Conservation (phyloP, 2,797 vertebrate genomes). For the Aldrovandia affinis region DNA sequence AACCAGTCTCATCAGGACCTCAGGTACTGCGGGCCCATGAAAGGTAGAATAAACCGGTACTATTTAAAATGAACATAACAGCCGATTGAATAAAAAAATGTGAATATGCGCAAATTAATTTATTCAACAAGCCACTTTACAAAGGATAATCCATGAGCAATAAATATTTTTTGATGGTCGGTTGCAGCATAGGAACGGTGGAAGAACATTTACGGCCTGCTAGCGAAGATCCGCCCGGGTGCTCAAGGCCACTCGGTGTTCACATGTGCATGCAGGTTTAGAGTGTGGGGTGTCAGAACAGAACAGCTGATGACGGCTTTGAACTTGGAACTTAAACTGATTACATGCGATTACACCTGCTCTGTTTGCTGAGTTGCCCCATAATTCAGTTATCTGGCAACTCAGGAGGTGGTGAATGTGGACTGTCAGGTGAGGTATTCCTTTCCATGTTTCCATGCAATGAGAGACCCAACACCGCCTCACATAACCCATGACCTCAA, state of each 20-base stretch:
- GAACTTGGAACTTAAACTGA: slow-evolving; percentile 4
- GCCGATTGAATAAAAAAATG: too few species aligned
- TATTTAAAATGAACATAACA: too few species aligned
- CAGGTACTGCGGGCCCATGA: too few species aligned
- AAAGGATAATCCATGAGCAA: too few species aligned
- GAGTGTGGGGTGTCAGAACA: neutral
- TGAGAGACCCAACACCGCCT: neutral
- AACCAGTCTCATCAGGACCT: too few species aligned
- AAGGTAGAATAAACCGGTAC: too few species aligned
- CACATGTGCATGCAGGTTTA: neutral
- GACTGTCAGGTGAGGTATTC: neutral
- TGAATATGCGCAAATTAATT: too few species aligned
- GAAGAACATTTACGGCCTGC: too few species aligned
- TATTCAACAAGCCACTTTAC: too few species aligned
- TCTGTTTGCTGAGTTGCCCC: neutral
- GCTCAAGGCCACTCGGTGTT: neutral
- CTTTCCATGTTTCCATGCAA: neutral
- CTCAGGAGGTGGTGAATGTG: neutral
- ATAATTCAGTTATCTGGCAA: neutral
- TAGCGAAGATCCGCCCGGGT: too few species aligned
- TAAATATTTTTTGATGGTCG: too few species aligned
- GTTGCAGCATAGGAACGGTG: too few species aligned
- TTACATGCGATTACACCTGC: neutral
- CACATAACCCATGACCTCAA: neutral
- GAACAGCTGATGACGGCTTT: neutral